Percentiles rank a stretch among this genome's conserved stretches.
Conservation (phyloP, 2,113 vertebrate genomes). For the Calidris pugnax region DNA sequence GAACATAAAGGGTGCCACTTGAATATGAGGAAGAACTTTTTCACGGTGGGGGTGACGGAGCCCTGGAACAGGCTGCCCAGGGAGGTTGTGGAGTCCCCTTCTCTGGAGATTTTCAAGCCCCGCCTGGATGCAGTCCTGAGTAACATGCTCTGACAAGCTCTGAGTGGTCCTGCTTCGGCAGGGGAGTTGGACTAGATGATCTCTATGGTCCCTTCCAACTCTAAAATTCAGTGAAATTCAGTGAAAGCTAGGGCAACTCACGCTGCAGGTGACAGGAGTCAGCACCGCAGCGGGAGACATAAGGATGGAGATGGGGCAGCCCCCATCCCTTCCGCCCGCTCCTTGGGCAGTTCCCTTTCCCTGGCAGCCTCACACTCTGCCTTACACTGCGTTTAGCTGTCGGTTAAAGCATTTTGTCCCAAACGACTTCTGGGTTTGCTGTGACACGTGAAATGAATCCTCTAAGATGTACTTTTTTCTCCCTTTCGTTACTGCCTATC, state of each 20-base stretch:
- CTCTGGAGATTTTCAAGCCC: too few species aligned
- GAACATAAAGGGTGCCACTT: too few species aligned
- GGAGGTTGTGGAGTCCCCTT: too few species aligned
- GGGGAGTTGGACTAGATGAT: too few species aligned
- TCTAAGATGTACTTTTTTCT: not conserved
- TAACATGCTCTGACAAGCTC: too few species aligned
- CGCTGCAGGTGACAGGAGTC: rapidly evolving
- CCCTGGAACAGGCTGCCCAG: too few species aligned
- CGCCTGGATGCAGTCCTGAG: too few species aligned
- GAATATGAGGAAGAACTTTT: too few species aligned
- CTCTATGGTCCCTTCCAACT: too few species aligned
- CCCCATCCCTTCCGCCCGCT: not conserved
- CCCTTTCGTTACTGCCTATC: rapidly evolving
- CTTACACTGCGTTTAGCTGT: not conserved
- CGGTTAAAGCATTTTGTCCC: not conserved
- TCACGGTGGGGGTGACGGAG: too few species aligned
- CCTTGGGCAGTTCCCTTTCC: not conserved
- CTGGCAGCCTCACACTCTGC: rapidly evolving
- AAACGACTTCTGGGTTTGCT: not conserved
- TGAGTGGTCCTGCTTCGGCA: too few species aligned
- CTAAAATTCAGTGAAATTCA: too few species aligned
- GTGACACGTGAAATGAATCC: not conserved
- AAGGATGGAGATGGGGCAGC: not conserved
- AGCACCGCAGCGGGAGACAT: rapidly evolving
- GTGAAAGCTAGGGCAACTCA: not conserved